Conservation (phyloP, 2,888 invertebrate genomes). For the Pheosia gnoma region DNA sequence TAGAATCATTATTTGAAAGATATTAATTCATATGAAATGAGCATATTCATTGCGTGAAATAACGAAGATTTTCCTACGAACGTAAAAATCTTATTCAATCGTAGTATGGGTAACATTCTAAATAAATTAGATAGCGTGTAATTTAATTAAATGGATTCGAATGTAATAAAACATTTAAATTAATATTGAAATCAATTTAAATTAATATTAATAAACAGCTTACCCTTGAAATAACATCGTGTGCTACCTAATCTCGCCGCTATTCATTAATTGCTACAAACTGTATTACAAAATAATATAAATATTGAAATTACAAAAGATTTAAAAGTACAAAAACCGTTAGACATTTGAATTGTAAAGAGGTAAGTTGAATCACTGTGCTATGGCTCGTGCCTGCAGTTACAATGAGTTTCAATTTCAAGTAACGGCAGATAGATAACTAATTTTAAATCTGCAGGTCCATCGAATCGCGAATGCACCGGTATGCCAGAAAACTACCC, state of each 20-base stretch:
- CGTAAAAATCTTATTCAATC: too few relatives aligned
- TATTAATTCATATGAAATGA: too few relatives aligned
- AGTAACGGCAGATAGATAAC: slow-evolving; percentile 20
- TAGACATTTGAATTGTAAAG: slow-evolving; percentile 41
- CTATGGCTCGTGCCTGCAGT: slow-evolving; percentile 59
- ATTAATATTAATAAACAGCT: slow-evolving; percentile 36
- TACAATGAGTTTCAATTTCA: slow-evolving; percentile 63
- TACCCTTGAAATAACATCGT: slow-evolving; percentile 72
- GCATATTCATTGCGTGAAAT: too few relatives aligned
- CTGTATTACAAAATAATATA: too few relatives aligned
- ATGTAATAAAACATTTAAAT: not conserved
- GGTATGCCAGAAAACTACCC: slow-evolving; percentile 1
- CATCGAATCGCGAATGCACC: slow-evolving; percentile 1
- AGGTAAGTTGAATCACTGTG: slow-evolving; percentile 47
- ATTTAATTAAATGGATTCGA: too few relatives aligned
- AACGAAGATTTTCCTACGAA: too few relatives aligned
- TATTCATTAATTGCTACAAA: slow-evolving; percentile 52
- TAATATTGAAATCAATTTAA: not conserved
- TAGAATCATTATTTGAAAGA: too few relatives aligned
- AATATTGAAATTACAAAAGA: slow-evolving; percentile 24
- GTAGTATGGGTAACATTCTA: too few relatives aligned
- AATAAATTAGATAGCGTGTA: too few relatives aligned
- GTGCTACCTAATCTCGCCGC: slow-evolving; percentile 34
- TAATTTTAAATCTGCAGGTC: slow-evolving; percentile 43
- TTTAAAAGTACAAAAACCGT: slow-evolving; percentile 41